These are phyloP conservation scores for Aporophyla lueneburgensis DNA, from an alignment of 2,888 invertebrate species.

Conservation along the genomic window DNA sequence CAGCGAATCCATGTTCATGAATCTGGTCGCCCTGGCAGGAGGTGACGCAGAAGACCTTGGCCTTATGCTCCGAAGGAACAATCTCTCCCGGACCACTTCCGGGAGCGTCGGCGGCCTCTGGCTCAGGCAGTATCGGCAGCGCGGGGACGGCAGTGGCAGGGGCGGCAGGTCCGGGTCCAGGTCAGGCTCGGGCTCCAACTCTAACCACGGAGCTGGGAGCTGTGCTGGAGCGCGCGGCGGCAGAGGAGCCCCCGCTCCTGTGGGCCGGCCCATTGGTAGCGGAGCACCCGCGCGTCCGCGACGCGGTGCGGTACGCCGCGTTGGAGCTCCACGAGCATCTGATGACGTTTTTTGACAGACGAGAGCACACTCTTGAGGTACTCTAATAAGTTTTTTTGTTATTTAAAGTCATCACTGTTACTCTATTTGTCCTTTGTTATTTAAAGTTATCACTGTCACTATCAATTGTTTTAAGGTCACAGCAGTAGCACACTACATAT, in stretches of 20 bases:
- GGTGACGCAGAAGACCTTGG: constrained; percentile 93
- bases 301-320: constrained; percentile 96
- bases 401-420: too few species aligned
- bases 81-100: constrained; percentile 74
- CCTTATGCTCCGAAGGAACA: constrained; percentile 78
- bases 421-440: too few species aligned
- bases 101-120: constrained; percentile 62
- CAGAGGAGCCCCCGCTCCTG: constrained; percentile 96
- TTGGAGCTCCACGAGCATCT: constrained; percentile 98
- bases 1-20: not conserved
- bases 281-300: constrained; percentile 93
- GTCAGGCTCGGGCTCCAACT: constrained; percentile 26
- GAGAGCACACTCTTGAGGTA: constrained; percentile 96
- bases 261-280: constrained; percentile 95
- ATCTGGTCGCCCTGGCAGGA: constrained; percentile 90
- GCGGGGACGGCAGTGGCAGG: constrained; percentile 78
- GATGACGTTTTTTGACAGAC: constrained; percentile 98
- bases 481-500: too few species aligned
- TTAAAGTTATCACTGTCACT: too few species aligned
- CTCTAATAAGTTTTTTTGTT: too few species aligned
- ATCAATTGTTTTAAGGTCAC: too few species aligned
- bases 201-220: constrained; percentile 82
- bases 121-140: constrained; percentile 90
- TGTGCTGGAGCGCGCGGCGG: constrained; percentile 92
- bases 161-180: constrained; percentile 73